phyloP scores from a whole-genome alignment of 2,113 vertebrate species.

The Electrona antarctica region DNA sequence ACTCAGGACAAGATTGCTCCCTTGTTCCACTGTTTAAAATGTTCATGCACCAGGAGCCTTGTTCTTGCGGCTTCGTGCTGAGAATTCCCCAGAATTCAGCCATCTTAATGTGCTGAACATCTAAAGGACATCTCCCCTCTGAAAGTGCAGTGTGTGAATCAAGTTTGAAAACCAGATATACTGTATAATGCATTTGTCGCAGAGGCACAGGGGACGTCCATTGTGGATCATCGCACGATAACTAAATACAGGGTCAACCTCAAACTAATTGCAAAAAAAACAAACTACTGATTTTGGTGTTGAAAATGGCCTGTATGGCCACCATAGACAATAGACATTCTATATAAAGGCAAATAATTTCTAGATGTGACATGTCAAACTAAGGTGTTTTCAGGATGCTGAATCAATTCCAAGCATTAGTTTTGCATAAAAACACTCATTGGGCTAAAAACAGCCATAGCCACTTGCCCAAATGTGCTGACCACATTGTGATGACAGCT shows the following conservation, averaged over 20 bases:
- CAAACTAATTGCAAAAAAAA: no score
- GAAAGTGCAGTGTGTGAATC: background rate
- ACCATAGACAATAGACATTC: no score
- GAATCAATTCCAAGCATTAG: no score
- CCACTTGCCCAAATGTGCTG: no score
- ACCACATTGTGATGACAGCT: no score
- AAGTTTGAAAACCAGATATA: background rate
- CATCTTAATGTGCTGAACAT: conserved; percentile 17
- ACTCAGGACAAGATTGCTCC: conserved; percentile 21
- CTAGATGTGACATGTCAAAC: no score
- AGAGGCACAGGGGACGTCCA: background rate
- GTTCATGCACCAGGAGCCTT: background rate
- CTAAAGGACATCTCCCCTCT: background rate
- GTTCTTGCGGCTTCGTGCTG: conserved; percentile 4
- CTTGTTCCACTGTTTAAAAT: conserved; percentile 17
- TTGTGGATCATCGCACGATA: conserved; percentile 1
- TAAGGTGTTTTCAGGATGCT: no score
- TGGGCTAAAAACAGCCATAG: no score
- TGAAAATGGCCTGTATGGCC: no score
- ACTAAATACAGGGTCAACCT: background rate
- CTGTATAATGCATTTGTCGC: background rate
- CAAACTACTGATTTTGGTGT: no score
- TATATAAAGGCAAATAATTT: no score
- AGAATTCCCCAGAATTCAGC: conserved; percentile 21
- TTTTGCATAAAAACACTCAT: no score